Conservation (phyloP, 2,888 invertebrate species). For the Melinaea menophilus region DNA sequence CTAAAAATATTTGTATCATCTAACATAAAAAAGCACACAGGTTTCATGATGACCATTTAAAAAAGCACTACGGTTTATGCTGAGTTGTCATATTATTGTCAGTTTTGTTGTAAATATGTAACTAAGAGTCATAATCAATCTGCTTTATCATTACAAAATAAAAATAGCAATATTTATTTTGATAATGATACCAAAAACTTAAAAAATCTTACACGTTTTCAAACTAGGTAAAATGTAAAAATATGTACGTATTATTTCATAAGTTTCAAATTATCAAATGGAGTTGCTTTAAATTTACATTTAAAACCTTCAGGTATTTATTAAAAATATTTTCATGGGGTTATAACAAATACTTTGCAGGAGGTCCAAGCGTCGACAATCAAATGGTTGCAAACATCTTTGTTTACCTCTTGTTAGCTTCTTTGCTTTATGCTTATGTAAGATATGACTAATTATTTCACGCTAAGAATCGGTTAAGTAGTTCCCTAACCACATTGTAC, state of each 20-base stretch:
- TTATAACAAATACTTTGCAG: slow-evolving; percentile 35
- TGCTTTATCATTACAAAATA: neutral
- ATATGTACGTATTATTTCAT: slow-evolving; percentile 2
- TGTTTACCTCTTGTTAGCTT: slow-evolving; percentile 35
- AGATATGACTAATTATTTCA: slow-evolving; percentile 25
- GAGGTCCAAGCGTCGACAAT: slow-evolving; percentile 35
- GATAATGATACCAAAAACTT: neutral
- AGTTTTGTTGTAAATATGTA: slow-evolving; percentile 3
- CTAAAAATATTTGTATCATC: too few species aligned
- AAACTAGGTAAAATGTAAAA: neutral
- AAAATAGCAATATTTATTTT: neutral
- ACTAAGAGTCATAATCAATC: neutral
- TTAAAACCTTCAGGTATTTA: too few species aligned
- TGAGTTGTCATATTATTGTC: neutral
- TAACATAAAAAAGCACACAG: neutral
- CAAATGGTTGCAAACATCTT: slow-evolving; percentile 47
- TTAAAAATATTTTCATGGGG: too few species aligned
- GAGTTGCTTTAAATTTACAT: too few species aligned
- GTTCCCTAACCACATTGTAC: neutral
- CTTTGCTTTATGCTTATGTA: slow-evolving; percentile 37
- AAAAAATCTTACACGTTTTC: neutral
- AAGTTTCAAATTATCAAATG: too few species aligned
- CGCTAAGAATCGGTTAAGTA: neutral
- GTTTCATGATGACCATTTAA: neutral
- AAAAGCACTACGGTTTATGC: neutral